Percentiles rank a stretch among this genome's conserved stretches.
Conservation (phyloP, 2,888 invertebrate genomes). For the Lottia gigantea region DNA sequence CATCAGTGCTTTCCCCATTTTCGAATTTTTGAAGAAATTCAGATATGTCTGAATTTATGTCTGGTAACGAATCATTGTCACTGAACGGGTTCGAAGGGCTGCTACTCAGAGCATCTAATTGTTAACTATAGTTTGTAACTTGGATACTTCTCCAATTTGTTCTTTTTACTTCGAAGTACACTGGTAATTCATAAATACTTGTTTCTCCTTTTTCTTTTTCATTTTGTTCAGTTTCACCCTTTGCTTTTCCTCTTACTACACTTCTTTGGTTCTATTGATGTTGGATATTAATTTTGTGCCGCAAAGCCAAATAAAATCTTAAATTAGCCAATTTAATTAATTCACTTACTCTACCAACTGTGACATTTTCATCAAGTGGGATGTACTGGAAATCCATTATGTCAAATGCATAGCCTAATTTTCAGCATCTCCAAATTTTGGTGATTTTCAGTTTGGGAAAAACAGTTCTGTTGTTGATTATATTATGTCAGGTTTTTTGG, state of each 20-base stretch:
- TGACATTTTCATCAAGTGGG: slow-evolving; percentile 1
- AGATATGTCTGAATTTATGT: background rate
- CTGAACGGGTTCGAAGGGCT: too few relatives aligned
- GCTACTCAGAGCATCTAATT: too few relatives aligned
- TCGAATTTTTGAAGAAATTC: background rate
- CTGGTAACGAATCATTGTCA: background rate
- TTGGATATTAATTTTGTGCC: background rate
- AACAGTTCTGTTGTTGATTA: background rate
- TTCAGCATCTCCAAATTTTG: background rate
- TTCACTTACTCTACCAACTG: background rate
- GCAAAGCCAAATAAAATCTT: slow-evolving; percentile 1
- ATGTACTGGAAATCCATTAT: slow-evolving; percentile 8
- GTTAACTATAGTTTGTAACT: too few relatives aligned
- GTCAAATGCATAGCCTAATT: background rate
- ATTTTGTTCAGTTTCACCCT: background rate
- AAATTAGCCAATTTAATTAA: background rate
- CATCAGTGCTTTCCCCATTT: background rate
- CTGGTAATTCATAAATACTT: background rate
- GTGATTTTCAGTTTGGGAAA: slow-evolving; percentile 1
- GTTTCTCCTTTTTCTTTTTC: background rate
- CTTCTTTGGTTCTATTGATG: background rate
- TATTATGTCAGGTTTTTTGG: background rate
- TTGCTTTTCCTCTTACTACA: too few relatives aligned
- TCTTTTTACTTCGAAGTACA: slow-evolving; percentile 1
- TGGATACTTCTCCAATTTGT: background rate